Evolutionary conservation across 2,113 vertebrate species (phyloP).

Genomic region (Charina bottae): DNA sequence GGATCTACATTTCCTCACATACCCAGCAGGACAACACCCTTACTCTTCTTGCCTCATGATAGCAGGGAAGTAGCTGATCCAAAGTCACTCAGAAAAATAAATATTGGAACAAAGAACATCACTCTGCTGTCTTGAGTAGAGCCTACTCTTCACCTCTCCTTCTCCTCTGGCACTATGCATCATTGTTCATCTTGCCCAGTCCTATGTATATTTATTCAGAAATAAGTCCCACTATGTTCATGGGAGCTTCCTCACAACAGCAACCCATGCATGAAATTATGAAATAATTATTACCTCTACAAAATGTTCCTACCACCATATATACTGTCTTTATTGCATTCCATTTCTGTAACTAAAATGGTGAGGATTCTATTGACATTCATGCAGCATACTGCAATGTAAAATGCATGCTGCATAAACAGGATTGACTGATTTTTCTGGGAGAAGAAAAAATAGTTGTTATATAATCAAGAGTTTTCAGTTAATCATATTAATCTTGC

Average conservation of each 20-base stretch:
- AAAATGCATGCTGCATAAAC: background rate
- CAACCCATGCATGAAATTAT: background rate
- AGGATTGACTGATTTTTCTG: background rate
- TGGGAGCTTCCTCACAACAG: background rate
- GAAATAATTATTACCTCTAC: background rate
- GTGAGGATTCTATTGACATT: background rate
- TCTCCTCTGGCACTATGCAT: background rate
- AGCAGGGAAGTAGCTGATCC: background rate
- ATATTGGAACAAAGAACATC: background rate
- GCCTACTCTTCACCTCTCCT: background rate
- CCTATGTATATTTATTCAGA: background rate
- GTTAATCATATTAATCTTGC: background rate
- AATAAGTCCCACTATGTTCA: background rate
- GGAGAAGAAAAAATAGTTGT: background rate
- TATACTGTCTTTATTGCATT: background rate
- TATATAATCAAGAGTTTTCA: background rate
- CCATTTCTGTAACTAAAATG: background rate
- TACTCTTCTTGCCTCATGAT: background rate
- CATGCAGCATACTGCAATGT: background rate
- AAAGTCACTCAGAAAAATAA: constrained; percentile 5
- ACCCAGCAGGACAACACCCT: background rate
- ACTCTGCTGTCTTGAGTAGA: background rate
- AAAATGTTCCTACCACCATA: background rate
- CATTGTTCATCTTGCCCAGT: background rate
- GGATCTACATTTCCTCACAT: background rate